These are phyloP conservation scores for Fistularia tabacaria DNA, from an alignment of 2,797 vertebrate species.

Conservation along the genomic window DNA sequence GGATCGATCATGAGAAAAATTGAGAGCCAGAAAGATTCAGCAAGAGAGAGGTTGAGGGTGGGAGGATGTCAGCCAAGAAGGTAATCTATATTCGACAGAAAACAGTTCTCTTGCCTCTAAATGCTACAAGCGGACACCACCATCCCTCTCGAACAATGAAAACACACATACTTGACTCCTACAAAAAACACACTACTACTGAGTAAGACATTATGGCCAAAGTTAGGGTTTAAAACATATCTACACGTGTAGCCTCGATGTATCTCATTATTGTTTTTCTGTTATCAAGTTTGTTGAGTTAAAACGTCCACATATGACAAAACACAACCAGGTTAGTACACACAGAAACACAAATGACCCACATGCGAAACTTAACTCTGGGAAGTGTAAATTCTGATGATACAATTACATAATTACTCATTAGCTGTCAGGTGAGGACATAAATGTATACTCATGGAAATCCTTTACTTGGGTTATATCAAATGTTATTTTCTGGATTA, in stretches of 20 bases:
- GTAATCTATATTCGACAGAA: constrained; percentile 60
- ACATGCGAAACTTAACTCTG: constrained; percentile 38
- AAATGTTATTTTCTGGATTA: constrained; percentile 4
- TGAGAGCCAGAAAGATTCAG: constrained; percentile 49
- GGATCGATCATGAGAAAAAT: constrained; percentile 62
- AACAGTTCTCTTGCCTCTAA: constrained; percentile 45
- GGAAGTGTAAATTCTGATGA: constrained; percentile 68
- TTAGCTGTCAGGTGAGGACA: constrained; percentile 45
- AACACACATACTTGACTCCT: neutral
- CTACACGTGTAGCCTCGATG: too few relatives aligned
- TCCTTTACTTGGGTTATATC: neutral
- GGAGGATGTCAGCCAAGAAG: constrained; percentile 57
- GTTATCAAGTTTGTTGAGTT: too few relatives aligned
- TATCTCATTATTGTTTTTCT: too few relatives aligned
- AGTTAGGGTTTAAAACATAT: too few relatives aligned
- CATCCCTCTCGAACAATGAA: constrained; percentile 5
- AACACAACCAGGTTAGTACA: constrained; percentile 1
- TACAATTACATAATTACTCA: constrained; percentile 63
- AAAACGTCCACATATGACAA: neutral
- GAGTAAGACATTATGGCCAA: too few relatives aligned
- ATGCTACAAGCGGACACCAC: constrained; percentile 43
- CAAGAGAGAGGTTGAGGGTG: constrained; percentile 36
- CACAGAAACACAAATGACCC: constrained; percentile 19
- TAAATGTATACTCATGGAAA: constrained; percentile 12
- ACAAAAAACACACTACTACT: too few relatives aligned